These are phyloP conservation scores for Melanotus villosus DNA, from an alignment of 2,888 invertebrate genomes.

Conservation along the genomic window DNA sequence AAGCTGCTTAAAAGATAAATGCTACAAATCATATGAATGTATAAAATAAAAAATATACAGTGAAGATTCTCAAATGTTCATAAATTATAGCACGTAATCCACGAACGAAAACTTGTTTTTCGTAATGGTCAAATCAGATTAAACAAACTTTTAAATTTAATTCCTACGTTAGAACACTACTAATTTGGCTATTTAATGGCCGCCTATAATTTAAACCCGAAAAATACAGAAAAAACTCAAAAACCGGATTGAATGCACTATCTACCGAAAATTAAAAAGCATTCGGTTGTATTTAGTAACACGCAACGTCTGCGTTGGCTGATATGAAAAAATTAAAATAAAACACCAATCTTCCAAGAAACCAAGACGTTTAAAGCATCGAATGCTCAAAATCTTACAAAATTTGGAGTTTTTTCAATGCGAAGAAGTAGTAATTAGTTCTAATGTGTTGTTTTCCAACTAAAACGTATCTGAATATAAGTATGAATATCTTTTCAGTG, in stretches of 20 bases:
- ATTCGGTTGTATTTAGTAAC: background rate
- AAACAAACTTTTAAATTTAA: background rate
- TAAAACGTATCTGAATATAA: too few relatives aligned
- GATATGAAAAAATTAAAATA: background rate
- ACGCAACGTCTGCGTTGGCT: background rate
- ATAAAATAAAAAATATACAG: background rate
- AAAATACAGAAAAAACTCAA: background rate
- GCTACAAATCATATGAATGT: background rate
- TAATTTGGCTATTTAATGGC: background rate
- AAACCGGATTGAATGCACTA: background rate
- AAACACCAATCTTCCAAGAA: too few relatives aligned
- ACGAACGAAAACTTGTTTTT: background rate
- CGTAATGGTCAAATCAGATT: conserved; percentile 7
- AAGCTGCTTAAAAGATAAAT: background rate
- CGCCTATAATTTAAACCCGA: background rate
- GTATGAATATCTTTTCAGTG: too few relatives aligned
- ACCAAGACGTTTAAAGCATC: too few relatives aligned
- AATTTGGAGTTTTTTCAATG: too few relatives aligned
- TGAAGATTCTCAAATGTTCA: background rate
- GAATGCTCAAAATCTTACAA: too few relatives aligned
- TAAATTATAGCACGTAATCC: background rate
- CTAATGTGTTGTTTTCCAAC: too few relatives aligned
- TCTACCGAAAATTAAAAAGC: conserved; percentile 9
- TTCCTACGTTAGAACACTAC: background rate
- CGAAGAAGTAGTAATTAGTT: too few relatives aligned